These are phyloP conservation scores for Cotesia vestalis DNA, from an alignment of 1,140 invertebrate species.

Conservation along the genomic window DNA sequence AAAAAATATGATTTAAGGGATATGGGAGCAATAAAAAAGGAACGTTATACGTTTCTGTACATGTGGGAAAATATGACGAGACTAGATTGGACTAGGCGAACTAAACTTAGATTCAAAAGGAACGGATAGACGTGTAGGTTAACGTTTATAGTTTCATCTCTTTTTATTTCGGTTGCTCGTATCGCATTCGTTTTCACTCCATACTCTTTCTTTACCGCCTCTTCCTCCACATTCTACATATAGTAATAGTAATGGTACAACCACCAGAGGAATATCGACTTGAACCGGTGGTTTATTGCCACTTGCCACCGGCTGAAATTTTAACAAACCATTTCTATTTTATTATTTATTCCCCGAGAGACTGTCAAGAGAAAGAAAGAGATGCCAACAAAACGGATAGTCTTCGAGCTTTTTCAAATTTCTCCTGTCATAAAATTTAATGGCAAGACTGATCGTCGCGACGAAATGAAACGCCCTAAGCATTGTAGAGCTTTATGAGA, in stretches of 20 bases:
- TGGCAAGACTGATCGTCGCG: too few species aligned
- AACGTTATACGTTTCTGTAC: not conserved
- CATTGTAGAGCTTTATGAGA: too few species aligned
- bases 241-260: not conserved
- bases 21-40: constrained; percentile 1
- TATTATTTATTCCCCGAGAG: constrained; percentile 5
- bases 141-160: constrained; percentile 16
- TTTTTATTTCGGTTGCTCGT: not conserved
- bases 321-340: not conserved
- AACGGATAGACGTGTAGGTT: not conserved
- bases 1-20: not conserved
- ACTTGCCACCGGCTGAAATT: constrained; percentile 16
- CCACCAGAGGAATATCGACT: constrained; percentile 24
- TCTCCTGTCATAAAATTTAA: too few species aligned
- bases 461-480: too few species aligned
- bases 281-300: constrained; percentile 33
- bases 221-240: too few species aligned
- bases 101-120: constrained; percentile 25
- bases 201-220: not conserved
- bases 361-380: not conserved
- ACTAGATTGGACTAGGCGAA: constrained; percentile 6
- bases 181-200: not conserved
- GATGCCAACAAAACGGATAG: too few species aligned
- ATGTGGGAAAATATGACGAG: not conserved
- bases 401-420: too few species aligned